phyloP scores from a whole-genome alignment of 2,113 vertebrate species.

The Oncorhynchus kisutch region DNA sequence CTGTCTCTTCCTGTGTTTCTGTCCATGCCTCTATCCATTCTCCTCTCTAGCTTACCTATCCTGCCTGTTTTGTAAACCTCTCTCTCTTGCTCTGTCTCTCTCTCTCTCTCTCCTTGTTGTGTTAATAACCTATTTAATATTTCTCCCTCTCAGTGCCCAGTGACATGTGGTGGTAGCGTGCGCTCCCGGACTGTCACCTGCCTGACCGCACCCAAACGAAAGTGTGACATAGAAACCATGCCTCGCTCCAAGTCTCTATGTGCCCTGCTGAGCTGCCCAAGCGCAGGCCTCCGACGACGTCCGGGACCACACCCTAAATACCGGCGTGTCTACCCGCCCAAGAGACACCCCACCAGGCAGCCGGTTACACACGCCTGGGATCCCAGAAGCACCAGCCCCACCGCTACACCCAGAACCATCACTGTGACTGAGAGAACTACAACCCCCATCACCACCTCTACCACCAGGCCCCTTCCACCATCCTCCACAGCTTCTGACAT shows the following conservation, averaged over 20 bases:
- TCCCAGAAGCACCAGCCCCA: slow-evolving; percentile 6
- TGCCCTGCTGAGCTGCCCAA: slow-evolving; percentile 86
- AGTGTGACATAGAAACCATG: slow-evolving; percentile 79
- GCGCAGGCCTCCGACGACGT: slow-evolving; percentile 57
- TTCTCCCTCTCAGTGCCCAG: slow-evolving; percentile 26
- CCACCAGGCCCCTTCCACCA: not conserved
- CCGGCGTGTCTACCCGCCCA: slow-evolving; percentile 37
- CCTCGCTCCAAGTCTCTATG: slow-evolving; percentile 89
- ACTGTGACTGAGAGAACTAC: slow-evolving; percentile 2
- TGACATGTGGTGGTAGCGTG: slow-evolving; percentile 84
- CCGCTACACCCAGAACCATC: slow-evolving; percentile 11
- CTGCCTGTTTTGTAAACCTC: not conserved
- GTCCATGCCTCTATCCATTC: not conserved
- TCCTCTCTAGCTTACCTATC: not conserved
- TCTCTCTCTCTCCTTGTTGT: slow-evolving; percentile 76
- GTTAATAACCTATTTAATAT: slow-evolving; percentile 62
- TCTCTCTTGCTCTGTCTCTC: not conserved
- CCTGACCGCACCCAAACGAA: slow-evolving; percentile 69
- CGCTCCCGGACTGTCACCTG: slow-evolving; percentile 85
- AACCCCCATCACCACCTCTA: slow-evolving; percentile 11
- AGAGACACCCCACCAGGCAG: slow-evolving; percentile 30
- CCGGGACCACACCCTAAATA: slow-evolving; percentile 44
- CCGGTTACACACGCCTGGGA: slow-evolving; percentile 22
- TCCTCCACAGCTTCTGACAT: slow-evolving; percentile 38
- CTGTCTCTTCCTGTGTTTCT: not conserved